Base-by-base conservation (phyloP, 1,140 invertebrate species). In the Chlorops oryzae region DNA sequence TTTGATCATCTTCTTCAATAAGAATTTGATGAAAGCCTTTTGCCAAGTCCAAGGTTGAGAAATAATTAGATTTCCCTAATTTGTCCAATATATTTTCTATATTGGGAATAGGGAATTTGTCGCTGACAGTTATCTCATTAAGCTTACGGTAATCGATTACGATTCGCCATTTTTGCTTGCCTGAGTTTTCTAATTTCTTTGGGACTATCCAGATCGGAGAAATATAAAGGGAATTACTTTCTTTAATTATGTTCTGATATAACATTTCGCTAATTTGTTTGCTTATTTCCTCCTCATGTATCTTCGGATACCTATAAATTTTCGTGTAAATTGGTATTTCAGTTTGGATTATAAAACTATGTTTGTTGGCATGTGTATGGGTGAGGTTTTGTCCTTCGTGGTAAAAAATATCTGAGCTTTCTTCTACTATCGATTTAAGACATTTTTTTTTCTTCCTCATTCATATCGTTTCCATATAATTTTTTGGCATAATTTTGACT, bases 81-180 rank as follows among this genome's bases (percentile, higher is more conserved):
- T 61, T 52, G 34, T 68, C 63, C 22, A 69, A 38, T 15, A 68
- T 65, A 32, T 60, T 58, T 0, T 71, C 69, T 6, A 78, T 76
- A 12, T 72, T 61, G 5, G 78, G 78, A 12, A 80, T 49, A 4
- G 77, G 79, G 56, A 70, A 80, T 9, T 58, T 13, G 78, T 57
- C 47, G 7, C 46, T 48, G 5, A 67, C 51, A 2, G 59, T 70
- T 20, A 56, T 51, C 13, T 68, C 51, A 45, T 73, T 74, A 13
- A 71, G 50, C 58, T 59, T 58, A 21, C 61, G 37, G 42, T 58
- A 73, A 51, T 71, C 67, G 4, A 71, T 56, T 2, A 62, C 62
- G 9, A 73, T 13, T 32, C 67, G 25, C 60, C 63, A 71, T 55
- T 59, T 65, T 55, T 63, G 56, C 4, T 23, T n/a, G 25, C 55